A percentile compares a stretch with the other conserved stretches of the same genome.
Conservation (phyloP, 2,113 vertebrate species). For the Phaetusa simplex region DNA sequence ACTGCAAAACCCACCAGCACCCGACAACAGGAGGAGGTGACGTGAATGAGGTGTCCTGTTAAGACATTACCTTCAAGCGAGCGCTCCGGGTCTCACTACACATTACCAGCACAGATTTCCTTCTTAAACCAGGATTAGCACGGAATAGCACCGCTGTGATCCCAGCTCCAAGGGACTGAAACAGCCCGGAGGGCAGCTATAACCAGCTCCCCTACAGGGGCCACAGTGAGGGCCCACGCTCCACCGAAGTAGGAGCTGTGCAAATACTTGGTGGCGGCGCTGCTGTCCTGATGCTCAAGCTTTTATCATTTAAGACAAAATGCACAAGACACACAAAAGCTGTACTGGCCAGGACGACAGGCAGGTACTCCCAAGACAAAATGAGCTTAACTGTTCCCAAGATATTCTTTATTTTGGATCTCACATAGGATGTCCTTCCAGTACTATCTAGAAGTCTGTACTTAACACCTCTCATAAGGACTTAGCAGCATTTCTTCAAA, state of each 20-base stretch:
- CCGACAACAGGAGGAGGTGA: neutral
- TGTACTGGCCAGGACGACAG: neutral
- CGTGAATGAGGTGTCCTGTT: neutral
- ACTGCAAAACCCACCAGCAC: neutral
- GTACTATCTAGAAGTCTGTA: neutral
- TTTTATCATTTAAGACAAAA: neutral
- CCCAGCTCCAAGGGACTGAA: neutral
- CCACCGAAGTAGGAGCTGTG: neutral
- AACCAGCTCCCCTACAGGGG: neutral
- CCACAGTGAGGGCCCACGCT: too few relatives aligned
- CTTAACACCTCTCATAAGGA: neutral
- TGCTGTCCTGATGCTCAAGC: accelerated
- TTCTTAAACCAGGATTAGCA: neutral
- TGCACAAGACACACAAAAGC: neutral
- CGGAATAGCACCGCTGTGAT: neutral
- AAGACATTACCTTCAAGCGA: neutral
- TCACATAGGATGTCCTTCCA: neutral
- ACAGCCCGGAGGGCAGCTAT: neutral
- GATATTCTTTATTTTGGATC: neutral
- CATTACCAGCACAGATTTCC: neutral
- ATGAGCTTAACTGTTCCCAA: neutral
- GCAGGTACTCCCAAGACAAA: neutral
- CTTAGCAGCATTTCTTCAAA: neutral
- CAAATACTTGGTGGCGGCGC: accelerated
- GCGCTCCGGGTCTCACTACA: neutral